phyloP scores from a whole-genome alignment of 2,888 invertebrate species.

The Terebella lapidaria region DNA sequence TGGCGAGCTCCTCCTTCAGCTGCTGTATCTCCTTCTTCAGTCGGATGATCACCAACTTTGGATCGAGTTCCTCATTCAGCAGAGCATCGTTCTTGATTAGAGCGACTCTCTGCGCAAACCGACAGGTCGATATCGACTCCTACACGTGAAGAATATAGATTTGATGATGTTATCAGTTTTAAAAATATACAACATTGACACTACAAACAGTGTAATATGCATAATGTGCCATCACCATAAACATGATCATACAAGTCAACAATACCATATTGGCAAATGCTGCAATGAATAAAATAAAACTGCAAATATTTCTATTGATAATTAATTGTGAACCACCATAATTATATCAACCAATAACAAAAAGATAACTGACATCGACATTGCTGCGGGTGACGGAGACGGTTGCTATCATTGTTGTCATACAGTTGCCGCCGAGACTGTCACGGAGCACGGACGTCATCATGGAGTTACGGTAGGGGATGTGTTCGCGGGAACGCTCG shows the following conservation, averaged over 20 bases:
- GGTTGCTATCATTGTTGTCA: constrained; percentile 55
- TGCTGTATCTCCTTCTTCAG: constrained; percentile 47
- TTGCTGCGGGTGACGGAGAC: constrained; percentile 50
- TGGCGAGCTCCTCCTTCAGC: constrained; percentile 46
- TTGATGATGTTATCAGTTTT: too few relatives aligned
- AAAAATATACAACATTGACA: too few relatives aligned
- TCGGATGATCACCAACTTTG: constrained; percentile 48
- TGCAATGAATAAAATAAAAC: too few relatives aligned
- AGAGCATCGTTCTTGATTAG: constrained; percentile 54
- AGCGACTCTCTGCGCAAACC: constrained; percentile 55
- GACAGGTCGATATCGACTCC: constrained; percentile 54
- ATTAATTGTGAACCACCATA: too few relatives aligned
- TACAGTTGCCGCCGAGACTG: constrained; percentile 54
- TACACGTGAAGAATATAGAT: constrained; percentile 22
- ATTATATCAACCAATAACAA: too few relatives aligned
- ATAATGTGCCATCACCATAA: too few relatives aligned
- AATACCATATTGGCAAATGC: too few relatives aligned
- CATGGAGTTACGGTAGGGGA: constrained; percentile 54
- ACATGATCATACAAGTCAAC: too few relatives aligned
- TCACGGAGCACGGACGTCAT: constrained; percentile 54
- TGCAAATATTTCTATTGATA: too few relatives aligned
- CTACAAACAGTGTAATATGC: too few relatives aligned
- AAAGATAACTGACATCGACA: constrained; percentile 41
- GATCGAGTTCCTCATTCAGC: constrained; percentile 53
- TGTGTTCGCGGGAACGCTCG: constrained; percentile 49